Evolutionary conservation across 2,797 vertebrate species (phyloP).

Genomic region (Rhadinocentrus ornatus): DNA sequence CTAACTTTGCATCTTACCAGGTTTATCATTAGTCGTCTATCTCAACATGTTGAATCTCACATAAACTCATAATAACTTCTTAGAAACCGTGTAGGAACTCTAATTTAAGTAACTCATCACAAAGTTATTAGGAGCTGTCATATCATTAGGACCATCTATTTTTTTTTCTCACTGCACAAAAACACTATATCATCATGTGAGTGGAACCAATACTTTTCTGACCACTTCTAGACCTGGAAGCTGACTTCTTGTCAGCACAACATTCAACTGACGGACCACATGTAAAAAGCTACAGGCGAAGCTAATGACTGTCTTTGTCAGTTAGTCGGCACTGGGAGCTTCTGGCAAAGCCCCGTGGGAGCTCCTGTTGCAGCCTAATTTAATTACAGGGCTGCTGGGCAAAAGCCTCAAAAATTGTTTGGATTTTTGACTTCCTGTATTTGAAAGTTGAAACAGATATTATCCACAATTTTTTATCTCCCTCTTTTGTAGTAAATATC

Average conservation of each 20-base stretch:
- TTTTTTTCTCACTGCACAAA: not conserved
- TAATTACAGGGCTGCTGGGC: constrained; percentile 63
- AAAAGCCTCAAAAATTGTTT: constrained; percentile 47
- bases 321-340: not conserved
- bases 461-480: constrained; percentile 44
- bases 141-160: not conserved
- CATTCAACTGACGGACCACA: not conserved
- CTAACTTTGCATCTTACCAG: not conserved
- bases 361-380: constrained; percentile 52
- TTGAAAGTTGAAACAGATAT: constrained; percentile 52
- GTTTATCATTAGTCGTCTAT: not conserved
- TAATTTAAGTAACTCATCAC: not conserved
- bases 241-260: not conserved
- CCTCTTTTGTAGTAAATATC: constrained; percentile 8
- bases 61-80: not conserved
- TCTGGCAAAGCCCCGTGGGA: constrained; percentile 34
- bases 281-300: not conserved
- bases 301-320: constrained; percentile 21
- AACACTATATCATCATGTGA: no score
- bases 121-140: constrained; percentile 6
- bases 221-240: not conserved
- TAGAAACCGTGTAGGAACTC: not conserved
- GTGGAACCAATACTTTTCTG: not conserved
- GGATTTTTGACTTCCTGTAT: constrained; percentile 72
- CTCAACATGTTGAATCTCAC: not conserved